Evolutionary conservation across 2,113 vertebrate genomes (phyloP).

Genomic region (Eurypyga helias): DNA sequence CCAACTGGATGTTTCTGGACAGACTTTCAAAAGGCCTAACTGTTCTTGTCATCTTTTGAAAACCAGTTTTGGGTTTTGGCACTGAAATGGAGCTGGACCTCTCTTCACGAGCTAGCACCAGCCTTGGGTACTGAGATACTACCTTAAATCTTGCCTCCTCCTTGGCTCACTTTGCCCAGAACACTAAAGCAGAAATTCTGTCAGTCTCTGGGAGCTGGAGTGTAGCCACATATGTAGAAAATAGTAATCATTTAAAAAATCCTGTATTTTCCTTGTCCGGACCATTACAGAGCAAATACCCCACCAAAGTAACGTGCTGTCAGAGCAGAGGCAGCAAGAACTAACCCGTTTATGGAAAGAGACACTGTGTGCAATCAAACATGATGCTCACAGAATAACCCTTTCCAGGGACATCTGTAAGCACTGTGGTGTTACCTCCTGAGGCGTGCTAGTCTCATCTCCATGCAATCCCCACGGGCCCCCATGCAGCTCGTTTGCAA

Average conservation of each 20-base stretch:
- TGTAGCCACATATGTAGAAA: neutral
- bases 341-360: neutral
- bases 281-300: neutral
- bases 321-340: neutral
- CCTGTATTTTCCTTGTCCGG: neutral
- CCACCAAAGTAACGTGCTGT: rapidly evolving
- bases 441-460: neutral
- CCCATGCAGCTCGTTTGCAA: neutral
- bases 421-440: rapidly evolving
- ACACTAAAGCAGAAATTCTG: neutral
- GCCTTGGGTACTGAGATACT: neutral
- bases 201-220: neutral
- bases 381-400: neutral
- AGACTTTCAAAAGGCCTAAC: neutral
- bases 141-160: neutral
- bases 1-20: neutral
- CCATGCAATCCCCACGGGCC: no score
- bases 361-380: neutral
- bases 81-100: neutral
- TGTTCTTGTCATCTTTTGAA: neutral
- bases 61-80: neutral
- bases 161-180: neutral
- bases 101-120: neutral
- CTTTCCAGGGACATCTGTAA: neutral
- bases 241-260: neutral